These are phyloP conservation scores for Philonicus albiceps DNA, from an alignment of 2,888 invertebrate genomes.

Conservation along the genomic window DNA sequence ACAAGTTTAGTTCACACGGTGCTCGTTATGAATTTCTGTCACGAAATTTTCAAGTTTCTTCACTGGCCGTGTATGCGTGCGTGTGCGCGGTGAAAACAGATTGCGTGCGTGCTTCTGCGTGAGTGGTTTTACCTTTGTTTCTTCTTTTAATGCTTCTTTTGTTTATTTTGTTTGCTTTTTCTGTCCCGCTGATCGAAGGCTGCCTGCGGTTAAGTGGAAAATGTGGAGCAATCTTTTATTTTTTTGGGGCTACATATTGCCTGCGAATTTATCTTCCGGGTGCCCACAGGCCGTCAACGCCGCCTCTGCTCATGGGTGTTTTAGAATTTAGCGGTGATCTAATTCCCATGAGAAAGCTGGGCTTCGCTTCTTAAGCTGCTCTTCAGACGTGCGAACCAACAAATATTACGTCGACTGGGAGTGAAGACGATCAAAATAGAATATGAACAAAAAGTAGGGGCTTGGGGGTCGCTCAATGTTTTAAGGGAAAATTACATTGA, in stretches of 20 bases:
- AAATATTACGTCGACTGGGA: neutral
- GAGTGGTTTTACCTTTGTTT: conserved; percentile 11
- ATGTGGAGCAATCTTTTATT: conserved; percentile 19
- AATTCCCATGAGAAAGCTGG: neutral
- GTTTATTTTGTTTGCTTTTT: neutral
- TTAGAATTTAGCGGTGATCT: conserved; percentile 12
- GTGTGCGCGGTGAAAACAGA: conserved; percentile 47
- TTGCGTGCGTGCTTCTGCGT: conserved; percentile 43
- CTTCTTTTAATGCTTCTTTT: neutral
- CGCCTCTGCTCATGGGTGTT: neutral
- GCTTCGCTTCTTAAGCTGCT: neutral
- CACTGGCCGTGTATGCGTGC: conserved; percentile 49
- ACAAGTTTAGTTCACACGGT: conserved; percentile 59
- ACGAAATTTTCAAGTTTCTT: conserved; percentile 60
- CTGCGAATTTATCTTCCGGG: conserved; percentile 10
- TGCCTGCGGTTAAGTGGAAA: conserved; percentile 12
- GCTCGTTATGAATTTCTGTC: conserved; percentile 62
- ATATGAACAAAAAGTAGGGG: neutral
- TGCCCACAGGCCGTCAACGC: neutral
- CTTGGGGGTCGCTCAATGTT: neutral
- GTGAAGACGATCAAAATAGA: neutral
- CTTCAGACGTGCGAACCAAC: neutral
- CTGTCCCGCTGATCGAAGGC: neutral
- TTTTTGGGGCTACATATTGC: neutral
- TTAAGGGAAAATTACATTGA: neutral